These are phyloP conservation scores for Tragopan temminckii DNA, from an alignment of 2,797 vertebrate species.

Conservation along the genomic window DNA sequence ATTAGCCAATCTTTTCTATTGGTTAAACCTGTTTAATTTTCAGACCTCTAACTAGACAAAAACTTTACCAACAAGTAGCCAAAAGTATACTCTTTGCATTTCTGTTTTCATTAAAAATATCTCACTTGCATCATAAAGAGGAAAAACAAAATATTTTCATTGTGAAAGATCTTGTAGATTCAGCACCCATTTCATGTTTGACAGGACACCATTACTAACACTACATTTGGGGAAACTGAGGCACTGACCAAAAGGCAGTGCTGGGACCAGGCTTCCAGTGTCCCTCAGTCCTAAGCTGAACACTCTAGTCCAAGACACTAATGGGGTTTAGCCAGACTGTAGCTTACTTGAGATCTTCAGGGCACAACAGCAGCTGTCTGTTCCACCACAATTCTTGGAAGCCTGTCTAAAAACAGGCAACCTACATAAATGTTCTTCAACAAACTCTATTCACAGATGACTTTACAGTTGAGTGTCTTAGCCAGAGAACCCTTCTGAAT, in stretches of 20 bases:
- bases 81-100: not conserved
- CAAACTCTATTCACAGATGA: not conserved
- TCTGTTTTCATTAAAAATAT: not conserved
- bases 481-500: not conserved
- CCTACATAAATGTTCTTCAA: not conserved
- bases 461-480: not conserved
- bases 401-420: not conserved
- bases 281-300: not conserved
- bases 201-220: not conserved
- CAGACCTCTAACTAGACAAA: not conserved
- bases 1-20: not conserved
- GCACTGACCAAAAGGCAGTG: not conserved
- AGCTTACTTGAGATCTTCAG: not conserved
- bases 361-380: not conserved
- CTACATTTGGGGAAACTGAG: fast-evolving
- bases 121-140: not conserved
- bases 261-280: not conserved
- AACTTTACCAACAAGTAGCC: not conserved
- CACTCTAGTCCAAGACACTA: fast-evolving
- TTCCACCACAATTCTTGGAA: not conserved
- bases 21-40: fast-evolving
- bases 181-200: not conserved
- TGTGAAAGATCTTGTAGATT: not conserved
- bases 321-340: not conserved
- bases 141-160: not conserved